phyloP scores from a whole-genome alignment of 2,113 vertebrate species.

The Pygoscelis adeliae region DNA sequence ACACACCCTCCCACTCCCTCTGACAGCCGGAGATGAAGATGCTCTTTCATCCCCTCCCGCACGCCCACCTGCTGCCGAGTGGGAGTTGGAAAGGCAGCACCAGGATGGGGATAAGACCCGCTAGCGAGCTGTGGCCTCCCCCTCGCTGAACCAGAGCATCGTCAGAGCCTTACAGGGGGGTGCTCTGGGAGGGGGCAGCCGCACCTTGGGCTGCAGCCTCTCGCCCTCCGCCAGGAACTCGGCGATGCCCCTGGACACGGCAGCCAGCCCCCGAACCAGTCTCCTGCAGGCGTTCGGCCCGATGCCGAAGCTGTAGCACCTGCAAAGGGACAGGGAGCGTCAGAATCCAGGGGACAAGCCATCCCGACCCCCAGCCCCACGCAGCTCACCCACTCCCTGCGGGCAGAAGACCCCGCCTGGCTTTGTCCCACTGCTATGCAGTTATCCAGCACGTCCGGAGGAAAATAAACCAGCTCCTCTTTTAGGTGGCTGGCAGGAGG shows the following conservation, averaged over 20 bases:
- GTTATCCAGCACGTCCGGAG: no score
- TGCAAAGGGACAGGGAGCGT: slow-evolving; percentile 40
- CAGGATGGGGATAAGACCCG: neutral
- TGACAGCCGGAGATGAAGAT: neutral
- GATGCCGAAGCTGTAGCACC: slow-evolving; percentile 93
- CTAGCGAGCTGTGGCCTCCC: neutral
- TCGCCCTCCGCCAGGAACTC: slow-evolving; percentile 89
- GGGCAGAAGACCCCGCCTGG: neutral
- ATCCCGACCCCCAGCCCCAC: neutral
- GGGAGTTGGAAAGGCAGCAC: neutral
- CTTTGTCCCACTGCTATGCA: neutral
- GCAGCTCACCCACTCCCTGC: neutral
- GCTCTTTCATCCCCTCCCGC: neutral
- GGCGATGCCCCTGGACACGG: slow-evolving; percentile 85
- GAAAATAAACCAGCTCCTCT: neutral
- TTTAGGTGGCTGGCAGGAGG: neutral
- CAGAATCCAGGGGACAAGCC: neutral
- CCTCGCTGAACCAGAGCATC: neutral
- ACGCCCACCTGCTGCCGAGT: neutral
- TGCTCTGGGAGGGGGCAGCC: accelerated
- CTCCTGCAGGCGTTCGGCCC: slow-evolving; percentile 86
- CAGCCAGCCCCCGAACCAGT: slow-evolving; percentile 84
- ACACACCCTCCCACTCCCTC: neutral
- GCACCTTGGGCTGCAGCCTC: slow-evolving; percentile 92
- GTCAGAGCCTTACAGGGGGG: accelerated